Evolutionary conservation across 2,113 vertebrate genomes (phyloP).

Genomic region (Gallinago paraguaiae): DNA sequence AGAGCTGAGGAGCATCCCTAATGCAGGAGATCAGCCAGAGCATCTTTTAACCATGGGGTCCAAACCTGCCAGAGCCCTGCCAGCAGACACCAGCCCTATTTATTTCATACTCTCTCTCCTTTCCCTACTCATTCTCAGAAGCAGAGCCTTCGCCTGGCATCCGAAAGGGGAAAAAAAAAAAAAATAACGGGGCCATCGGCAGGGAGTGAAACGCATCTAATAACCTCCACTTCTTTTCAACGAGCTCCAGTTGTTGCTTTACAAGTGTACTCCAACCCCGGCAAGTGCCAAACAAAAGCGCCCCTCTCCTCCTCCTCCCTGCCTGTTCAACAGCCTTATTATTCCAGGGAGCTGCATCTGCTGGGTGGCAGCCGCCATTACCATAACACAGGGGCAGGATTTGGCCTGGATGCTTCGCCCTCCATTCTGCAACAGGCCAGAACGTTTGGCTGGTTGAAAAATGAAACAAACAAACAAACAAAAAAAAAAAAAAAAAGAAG

Average conservation of each 20-base stretch:
- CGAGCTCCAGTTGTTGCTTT: conserved; percentile 62
- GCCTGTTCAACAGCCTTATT: conserved; percentile 60
- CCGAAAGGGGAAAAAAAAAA: not conserved
- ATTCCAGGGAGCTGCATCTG: conserved; percentile 62
- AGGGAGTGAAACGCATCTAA: conserved; percentile 3
- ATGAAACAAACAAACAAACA: not conserved
- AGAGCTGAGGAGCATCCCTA: not conserved
- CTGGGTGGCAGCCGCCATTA: conserved; percentile 47
- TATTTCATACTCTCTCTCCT: not conserved
- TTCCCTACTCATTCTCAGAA: not conserved
- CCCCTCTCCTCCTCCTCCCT: conserved; percentile 34
- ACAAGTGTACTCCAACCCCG: conserved; percentile 68
- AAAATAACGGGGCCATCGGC: not conserved
- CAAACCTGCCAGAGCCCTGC: not conserved
- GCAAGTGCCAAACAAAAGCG: conserved; percentile 69
- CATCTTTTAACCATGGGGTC: not conserved
- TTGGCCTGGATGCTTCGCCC: conserved; percentile 39
- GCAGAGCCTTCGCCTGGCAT: not conserved
- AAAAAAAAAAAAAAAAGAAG: not conserved
- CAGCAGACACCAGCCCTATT: not conserved
- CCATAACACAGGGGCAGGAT: conserved; percentile 65
- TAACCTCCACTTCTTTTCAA: conserved; percentile 64
- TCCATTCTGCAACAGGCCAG: not conserved
- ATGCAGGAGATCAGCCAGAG: not conserved
- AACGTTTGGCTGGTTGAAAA: not conserved